Base-by-base conservation (phyloP, 2,113 vertebrate species). In the Dipodomys stephensi region DNA sequence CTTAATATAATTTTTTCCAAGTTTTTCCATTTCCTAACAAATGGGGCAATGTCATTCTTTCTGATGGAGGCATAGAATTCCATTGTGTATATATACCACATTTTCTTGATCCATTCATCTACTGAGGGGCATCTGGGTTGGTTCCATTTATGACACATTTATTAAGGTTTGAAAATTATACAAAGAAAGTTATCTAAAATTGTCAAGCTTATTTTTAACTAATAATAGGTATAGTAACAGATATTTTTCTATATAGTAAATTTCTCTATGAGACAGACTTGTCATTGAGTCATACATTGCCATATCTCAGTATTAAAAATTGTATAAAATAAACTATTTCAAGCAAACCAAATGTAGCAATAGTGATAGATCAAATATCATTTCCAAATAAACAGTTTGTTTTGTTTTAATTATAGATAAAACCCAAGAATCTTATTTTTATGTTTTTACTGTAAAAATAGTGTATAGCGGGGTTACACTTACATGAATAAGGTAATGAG, bases 381-480 rank as follows among this genome's bases (percentile, higher is more conserved):
- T 72, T 94, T 94, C 35, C n/a, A 87, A 87, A 32, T 80, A 74
- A 87, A 64, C 92, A 4, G 60, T 74, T 87, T 93, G 71, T 39
- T 71, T 90, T 92, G 27, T 19, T 88, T 93, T 82, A 85, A 82
- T 88, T 93, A 35, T 83, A 28, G 64, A 79, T 92, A 60, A 93
- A 93, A 32, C 4, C 7, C 62, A n/a, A n/a, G 27, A 68, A 39
- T 94, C 18, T 80, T 80, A 62, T 7, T 60, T 86, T 62, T 28
- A 39, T 39, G 5, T 39, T 39, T 39, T 39, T 39, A 39, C 39
- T 39, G 39, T 39, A 39, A 39, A 39, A 39, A 39, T 39, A 39
- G 39, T 39, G 39, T 39, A 39, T 39, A 39, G 39, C 5, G 39
- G 39, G 39, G 39, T 39, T 39, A 39, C 39, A 39, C 0, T 39